Evolutionary conservation across 2,888 invertebrate genomes (phyloP), one percentile per base, ranked within the genome.

Genomic region (Carpatolechia fugitivella): DNA sequence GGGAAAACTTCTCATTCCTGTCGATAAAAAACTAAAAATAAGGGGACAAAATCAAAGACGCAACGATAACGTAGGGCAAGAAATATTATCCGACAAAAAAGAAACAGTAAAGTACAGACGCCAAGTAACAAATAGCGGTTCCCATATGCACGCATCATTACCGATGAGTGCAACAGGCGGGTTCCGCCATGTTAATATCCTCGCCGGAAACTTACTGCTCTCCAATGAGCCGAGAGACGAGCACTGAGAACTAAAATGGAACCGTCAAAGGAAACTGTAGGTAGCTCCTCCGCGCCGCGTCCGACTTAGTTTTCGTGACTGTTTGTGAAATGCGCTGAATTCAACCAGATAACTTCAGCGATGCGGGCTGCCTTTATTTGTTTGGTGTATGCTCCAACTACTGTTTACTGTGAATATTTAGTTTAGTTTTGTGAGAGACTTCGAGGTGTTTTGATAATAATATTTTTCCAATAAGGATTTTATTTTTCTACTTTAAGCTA

Each of bases 241-340:
- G 44, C 20, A 20, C 41, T 41, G 24, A 24, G 29, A 44, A 44
- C 41, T 49, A 29, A 44, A 55, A 49, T 35, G 49, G 40, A 35
- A 29, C 44, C 52, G 47, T 56, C 55, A 56, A 56, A 56, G 55
- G 55, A 44, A 44, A 24, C 44, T 44, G 44, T 44, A 44, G 44
- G 44, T 20, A 50, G 52, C 55, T 56, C 30, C 20, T 44, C 20
- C 4, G 10, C 40, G 18, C 38, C 16, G 44, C 29, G 54, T 38
- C 38, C 46, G 44, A 55, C 50, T 50, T 55, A 55, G 55, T 51
- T 50, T 50, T 44, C 47, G 36, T 20, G 54, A 31, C 41, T 46
- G 50, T 49, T 55, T 55, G 55, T 41, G 44, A 55, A 55, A 55
- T 51, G 50, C 50, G 30, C 52, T 51, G 36, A 52, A 55, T 55